Evolutionary conservation across 2,113 vertebrate species (phyloP), one percentile per base, ranked within the genome.

Genomic region (Lagenorhynchus albirostris): DNA sequence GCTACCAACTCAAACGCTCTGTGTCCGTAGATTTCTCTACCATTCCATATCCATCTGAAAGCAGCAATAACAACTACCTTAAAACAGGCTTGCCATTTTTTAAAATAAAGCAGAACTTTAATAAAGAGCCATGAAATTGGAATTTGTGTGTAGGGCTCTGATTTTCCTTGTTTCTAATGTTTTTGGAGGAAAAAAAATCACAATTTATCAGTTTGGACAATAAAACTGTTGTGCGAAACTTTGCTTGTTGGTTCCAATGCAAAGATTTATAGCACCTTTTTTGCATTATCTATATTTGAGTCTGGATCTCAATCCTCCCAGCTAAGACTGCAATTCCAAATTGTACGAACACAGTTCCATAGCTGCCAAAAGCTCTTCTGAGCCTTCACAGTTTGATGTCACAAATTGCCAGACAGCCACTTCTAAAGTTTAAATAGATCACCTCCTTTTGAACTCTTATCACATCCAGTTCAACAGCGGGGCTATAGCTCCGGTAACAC

Each of bases 361-460:
- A 82, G 63, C 80, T 94, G 83, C 95, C 90, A 74, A 91, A 95
- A 92, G 74, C 74, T 87, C 89, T 94, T 96, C 84, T 87, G 81
- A 93, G 65, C 18, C 80, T 96, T 87, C 74, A 87, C 92, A 94
- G 58, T 96, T 96, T 92, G 58, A 79, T 87, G 70, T 44, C 74
- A 90, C 60, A 92, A 95, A 94, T 81, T 88, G 93, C 44, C 47
- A 80, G 89, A 81, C 15, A 96, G 73, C 65, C 65, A 38, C 38
- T 94, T 85, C 38, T 77, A 79, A 71, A 83, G 44, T 73, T 86
- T 71, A 93, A 86, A 80, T 67, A 88, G 83, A 94, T 96, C 38
- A 89, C 65, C 79, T 96, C 80, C 41, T 41, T 96, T 36, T 94
- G 81, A 92, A 96, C 74, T 91, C 68, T 86, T 85, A 87, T 25